Evolutionary conservation across 2,797 vertebrate species (phyloP).

Genomic region (Danio choprae): DNA sequence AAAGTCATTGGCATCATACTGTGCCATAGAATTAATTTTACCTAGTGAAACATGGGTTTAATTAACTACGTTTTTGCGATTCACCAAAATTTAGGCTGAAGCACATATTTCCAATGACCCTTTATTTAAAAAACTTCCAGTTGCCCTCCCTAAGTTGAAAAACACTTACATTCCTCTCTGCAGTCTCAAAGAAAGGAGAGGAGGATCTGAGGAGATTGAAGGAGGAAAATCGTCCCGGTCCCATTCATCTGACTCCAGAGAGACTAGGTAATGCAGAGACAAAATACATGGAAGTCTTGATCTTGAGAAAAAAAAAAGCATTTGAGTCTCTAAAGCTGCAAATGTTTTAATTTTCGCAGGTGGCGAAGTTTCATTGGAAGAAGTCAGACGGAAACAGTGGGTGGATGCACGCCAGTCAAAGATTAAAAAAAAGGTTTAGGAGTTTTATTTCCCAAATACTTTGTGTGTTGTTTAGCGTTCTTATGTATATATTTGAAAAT

Average conservation of each 20-base stretch:
- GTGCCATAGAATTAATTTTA: no score
- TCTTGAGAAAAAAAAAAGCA: neutral
- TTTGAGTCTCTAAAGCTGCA: neutral
- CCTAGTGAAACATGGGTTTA: no score
- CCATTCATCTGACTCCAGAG: constrained; percentile 73
- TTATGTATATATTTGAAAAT: constrained; percentile 57
- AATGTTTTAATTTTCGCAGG: constrained; percentile 71
- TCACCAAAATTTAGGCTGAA: no score
- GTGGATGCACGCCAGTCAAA: constrained; percentile 71
- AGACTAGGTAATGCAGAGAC: constrained; percentile 76
- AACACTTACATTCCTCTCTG: constrained; percentile 6
- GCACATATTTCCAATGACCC: no score
- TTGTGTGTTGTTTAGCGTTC: constrained; percentile 31
- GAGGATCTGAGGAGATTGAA: constrained; percentile 73
- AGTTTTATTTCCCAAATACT: neutral
- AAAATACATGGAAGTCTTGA: constrained; percentile 6
- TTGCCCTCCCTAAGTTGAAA: neutral
- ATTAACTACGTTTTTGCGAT: no score
- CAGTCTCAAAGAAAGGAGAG: constrained; percentile 83
- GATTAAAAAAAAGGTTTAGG: constrained; percentile 83
- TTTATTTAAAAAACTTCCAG: no score
- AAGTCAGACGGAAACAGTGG: constrained; percentile 82
- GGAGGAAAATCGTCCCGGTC: constrained; percentile 69
- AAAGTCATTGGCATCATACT: no score
- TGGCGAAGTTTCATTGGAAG: constrained; percentile 74